These are phyloP conservation scores for Cyanoramphus novaezelandiae DNA, from an alignment of 2,113 vertebrate species.

Conservation along the genomic window DNA sequence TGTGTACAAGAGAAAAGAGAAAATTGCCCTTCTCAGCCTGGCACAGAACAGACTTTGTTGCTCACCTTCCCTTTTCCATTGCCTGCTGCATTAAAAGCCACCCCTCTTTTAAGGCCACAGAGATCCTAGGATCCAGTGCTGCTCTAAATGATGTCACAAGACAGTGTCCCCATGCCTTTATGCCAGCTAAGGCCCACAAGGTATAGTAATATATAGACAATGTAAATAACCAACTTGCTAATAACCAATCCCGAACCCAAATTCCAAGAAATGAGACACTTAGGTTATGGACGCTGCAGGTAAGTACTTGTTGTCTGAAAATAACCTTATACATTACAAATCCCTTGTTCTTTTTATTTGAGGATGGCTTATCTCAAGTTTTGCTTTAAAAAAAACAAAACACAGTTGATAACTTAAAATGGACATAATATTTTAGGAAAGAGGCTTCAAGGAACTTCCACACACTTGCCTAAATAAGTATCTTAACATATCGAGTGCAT, in stretches of 20 bases:
- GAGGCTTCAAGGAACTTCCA: not conserved
- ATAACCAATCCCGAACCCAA: not conserved
- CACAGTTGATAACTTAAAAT: not conserved
- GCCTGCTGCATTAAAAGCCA: not conserved
- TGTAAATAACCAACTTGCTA: not conserved
- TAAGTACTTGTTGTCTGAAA: not conserved
- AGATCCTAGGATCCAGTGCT: accelerated
- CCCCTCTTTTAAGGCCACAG: accelerated
- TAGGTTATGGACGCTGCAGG: not conserved
- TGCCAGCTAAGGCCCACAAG: not conserved
- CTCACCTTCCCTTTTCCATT: not conserved
- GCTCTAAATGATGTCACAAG: not conserved
- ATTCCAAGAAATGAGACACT: accelerated
- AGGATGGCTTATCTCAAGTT: not conserved
- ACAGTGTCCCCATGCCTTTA: not conserved
- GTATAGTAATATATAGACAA: accelerated
- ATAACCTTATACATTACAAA: not conserved
- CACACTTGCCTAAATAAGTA: not conserved
- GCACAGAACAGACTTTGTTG: not conserved
- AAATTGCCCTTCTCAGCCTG: not conserved
- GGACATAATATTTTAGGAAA: not conserved
- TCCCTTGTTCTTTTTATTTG: not conserved
- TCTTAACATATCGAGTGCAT: not conserved
- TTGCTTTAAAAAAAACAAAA: not conserved
- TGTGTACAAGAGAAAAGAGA: not conserved